Base-by-base conservation (phyloP, 1,140 invertebrate species). In the Drosophila funebris region DNA sequence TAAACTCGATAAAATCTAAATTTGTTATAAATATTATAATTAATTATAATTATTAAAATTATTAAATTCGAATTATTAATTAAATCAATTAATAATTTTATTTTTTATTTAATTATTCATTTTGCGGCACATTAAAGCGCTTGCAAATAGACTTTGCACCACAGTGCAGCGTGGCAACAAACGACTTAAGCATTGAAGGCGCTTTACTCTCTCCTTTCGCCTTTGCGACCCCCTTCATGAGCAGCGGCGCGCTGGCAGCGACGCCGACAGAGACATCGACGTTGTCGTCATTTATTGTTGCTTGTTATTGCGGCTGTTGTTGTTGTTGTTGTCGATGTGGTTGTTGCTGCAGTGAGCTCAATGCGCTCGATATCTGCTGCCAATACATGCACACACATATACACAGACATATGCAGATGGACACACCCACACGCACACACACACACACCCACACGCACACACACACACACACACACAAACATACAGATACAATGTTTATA, bases 311-410 rank as follows among this genome's bases (percentile, higher is more conserved):
- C 64, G 29, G 63, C 46, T 68, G 37, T 36, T 62, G 48, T 29
- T 37, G 24, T 27, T 11, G 36, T 44, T 37, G 44, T 29, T 46
- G 36, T 52, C 50, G 57, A 31, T 62, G 57, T 60, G 57, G 64
- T 62, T 73, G 53, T 41, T 57, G 37, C 56, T 64, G 62, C 36
- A 60, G 58, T 62, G 54, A 48, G 62, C 81, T 70, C 72, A 74
- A 77, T 77, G 72, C 72, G 81, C 69, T 66, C 81, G 70, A 81
- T 76, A 80, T 77, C 81, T 80, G 72, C 54, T 72, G 70, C 70
- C 70, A 73, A 73, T 73, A 77, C 67, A 61, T 18, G 33, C 39
- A 60, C 52, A 68, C 41, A 44, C 60, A 58, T 33, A 44, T 13
- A 71, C 50, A 43, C 80, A 62, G 37, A 48, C 16, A 70, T n/a